Percentiles rank a stretch among this genome's conserved stretches.
phyloP scores from a whole-genome alignment of 2,113 vertebrate genomes.

The Psophia crepitans region DNA sequence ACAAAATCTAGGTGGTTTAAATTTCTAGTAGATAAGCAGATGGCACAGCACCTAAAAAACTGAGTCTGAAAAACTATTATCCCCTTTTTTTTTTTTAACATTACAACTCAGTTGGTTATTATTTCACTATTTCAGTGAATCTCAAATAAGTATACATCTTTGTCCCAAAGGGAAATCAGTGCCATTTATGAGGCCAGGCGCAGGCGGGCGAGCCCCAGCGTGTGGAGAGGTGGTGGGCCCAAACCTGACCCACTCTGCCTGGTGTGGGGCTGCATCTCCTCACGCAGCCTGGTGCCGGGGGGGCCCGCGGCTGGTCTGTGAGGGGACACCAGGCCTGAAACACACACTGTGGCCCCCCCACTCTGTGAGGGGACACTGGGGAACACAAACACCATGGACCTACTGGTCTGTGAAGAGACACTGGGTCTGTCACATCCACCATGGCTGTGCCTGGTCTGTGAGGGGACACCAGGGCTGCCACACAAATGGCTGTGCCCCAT shows the following conservation, averaged over 20 bases:
- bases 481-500: fast-evolving
- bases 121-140: not conserved
- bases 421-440: too few species aligned
- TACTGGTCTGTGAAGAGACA: too few species aligned
- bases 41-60: not conserved
- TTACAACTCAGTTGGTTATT: not conserved
- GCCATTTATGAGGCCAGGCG: fast-evolving
- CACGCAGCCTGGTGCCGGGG: not conserved
- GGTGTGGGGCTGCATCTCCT: fast-evolving
- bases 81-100: not conserved
- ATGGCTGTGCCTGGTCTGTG: fast-evolving
- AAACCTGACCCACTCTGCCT: fast-evolving
- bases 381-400: too few species aligned
- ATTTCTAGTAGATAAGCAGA: not conserved
- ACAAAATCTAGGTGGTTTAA: not conserved
- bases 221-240: not conserved
- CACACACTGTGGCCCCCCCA: not conserved
- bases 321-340: not conserved
- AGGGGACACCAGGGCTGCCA: fast-evolving
- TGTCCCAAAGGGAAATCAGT: not conserved
- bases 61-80: not conserved
- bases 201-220: too few species aligned
- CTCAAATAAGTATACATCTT: not conserved
- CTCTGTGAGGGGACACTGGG: not conserved
- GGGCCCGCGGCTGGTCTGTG: fast-evolving